phyloP scores from a whole-genome alignment of 2,888 invertebrate species.

The Leucophenga montana region DNA sequence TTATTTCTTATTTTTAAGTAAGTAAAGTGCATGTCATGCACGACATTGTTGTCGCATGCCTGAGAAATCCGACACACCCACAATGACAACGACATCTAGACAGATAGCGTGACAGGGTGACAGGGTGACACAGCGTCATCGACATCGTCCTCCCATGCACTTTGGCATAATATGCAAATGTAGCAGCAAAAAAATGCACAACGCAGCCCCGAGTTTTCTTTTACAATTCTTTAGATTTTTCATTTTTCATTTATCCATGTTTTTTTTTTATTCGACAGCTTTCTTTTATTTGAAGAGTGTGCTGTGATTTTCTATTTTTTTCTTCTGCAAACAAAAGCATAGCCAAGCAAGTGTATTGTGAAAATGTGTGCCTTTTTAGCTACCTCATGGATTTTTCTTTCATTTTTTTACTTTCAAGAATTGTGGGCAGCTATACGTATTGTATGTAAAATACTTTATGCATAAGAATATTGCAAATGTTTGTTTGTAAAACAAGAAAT shows the following conservation, averaged over 20 bases:
- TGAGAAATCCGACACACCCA: constrained; percentile 20
- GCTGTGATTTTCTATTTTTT: constrained; percentile 1
- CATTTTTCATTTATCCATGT: background rate
- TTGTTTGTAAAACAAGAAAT: too few species aligned
- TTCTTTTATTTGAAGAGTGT: background rate
- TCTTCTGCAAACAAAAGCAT: background rate
- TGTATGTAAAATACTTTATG: too few species aligned
- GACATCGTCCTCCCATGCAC: constrained; percentile 14
- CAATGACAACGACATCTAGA: constrained; percentile 7
- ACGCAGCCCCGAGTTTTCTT: background rate
- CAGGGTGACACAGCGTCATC: background rate
- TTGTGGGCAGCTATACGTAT: too few species aligned
- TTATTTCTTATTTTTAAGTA: background rate
- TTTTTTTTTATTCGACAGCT: constrained; percentile 1
- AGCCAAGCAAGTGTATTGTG: too few species aligned
- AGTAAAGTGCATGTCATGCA: constrained; percentile 18
- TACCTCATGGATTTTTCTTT: background rate
- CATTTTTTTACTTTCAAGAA: background rate
- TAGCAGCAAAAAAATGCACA: constrained; percentile 15
- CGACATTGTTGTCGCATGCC: constrained; percentile 32
- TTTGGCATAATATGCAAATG: constrained; percentile 18
- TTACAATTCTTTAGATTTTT: background rate
- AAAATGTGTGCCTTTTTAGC: background rate
- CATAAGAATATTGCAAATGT: too few species aligned
- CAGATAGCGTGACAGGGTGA: background rate